Percentiles rank a stretch among this genome's conserved stretches.
phyloP scores from a whole-genome alignment of 2,888 invertebrate genomes.

The Acleris cristana region DNA sequence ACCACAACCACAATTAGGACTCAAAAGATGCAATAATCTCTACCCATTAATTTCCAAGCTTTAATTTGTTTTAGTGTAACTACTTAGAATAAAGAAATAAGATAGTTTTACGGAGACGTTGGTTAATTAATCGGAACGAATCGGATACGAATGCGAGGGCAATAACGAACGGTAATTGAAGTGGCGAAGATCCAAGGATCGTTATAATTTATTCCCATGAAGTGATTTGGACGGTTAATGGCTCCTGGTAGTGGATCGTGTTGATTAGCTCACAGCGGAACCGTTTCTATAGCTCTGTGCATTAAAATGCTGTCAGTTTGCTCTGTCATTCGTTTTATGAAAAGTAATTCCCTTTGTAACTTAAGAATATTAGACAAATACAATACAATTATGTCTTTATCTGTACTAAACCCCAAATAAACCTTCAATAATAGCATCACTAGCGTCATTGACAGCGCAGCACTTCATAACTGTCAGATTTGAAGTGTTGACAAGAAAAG shows the following conservation, averaged over 20 bases:
- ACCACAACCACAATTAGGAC: no score
- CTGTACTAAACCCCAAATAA: neutral
- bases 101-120: neutral
- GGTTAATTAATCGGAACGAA: conserved; percentile 29
- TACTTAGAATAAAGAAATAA: neutral
- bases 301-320: neutral
- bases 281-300: neutral
- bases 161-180: conserved; percentile 40
- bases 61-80: neutral
- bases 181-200: conserved; percentile 53
- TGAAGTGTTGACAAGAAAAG: conserved; percentile 75
- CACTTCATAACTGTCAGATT: conserved; percentile 62
- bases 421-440: conserved; percentile 39
- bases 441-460: conserved; percentile 54
- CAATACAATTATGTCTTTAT: neutral
- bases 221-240: conserved; percentile 59
- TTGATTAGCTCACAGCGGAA: conserved; percentile 18
- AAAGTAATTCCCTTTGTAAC: neutral
- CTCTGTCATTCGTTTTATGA: neutral
- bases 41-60: neutral
- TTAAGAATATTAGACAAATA: no score
- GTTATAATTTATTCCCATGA: conserved; percentile 65
- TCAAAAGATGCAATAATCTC: no score
- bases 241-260: conserved; percentile 38
- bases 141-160: conserved; percentile 39